These are phyloP conservation scores for Tympanuchus pallidicinctus DNA, from an alignment of 2,113 vertebrate genomes.

Conservation along the genomic window DNA sequence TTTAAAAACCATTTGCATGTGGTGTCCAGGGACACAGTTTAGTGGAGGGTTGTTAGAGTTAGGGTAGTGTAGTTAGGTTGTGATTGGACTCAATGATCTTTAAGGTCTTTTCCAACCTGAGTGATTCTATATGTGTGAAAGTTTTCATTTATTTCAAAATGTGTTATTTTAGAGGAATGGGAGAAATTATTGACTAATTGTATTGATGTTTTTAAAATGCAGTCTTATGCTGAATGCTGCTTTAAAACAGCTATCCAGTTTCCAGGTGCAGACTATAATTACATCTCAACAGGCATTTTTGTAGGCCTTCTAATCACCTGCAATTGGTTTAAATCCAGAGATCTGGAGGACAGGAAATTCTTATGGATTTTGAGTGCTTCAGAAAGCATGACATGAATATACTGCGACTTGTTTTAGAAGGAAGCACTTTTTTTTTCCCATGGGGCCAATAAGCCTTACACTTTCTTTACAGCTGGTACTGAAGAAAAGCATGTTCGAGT, in stretches of 20 bases:
- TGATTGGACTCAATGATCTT: too few species aligned
- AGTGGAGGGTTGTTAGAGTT: too few species aligned
- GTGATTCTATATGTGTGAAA: background rate
- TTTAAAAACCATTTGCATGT: too few species aligned
- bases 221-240: background rate
- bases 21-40: too few species aligned
- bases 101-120: too few species aligned
- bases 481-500: background rate
- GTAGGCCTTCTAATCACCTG: background rate
- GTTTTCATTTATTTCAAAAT: background rate
- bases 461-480: background rate
- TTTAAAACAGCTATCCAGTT: background rate
- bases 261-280: background rate
- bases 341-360: background rate
- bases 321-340: background rate
- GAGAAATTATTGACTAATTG: background rate
- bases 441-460: background rate
- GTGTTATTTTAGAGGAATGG: background rate
- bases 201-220: background rate
- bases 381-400: background rate
- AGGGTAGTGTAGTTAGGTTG: too few species aligned
- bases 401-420: background rate
- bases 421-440: background rate
- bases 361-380: background rate
- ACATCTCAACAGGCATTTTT: background rate